These are phyloP conservation scores for Caranx ignobilis DNA, from an alignment of 2,113 vertebrate species.

Conservation along the genomic window DNA sequence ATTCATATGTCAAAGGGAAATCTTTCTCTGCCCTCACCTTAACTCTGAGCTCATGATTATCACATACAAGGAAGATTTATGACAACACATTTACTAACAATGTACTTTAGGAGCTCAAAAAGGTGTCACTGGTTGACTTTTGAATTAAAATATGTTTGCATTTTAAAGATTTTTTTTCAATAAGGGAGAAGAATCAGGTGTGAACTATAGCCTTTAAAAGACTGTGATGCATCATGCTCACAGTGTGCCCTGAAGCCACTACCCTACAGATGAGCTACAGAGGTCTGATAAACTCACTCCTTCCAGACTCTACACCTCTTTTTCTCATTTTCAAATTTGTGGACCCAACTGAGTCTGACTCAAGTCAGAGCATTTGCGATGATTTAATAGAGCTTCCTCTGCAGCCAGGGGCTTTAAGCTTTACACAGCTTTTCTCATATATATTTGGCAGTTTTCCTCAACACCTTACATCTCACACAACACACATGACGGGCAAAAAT, in stretches of 20 bases:
- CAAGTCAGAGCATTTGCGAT: conserved; percentile 13
- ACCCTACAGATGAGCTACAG: neutral
- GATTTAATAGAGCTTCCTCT: conserved; percentile 8
- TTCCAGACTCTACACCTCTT: neutral
- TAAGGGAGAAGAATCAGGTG: neutral
- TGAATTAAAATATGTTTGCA: neutral
- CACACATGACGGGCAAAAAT: neutral
- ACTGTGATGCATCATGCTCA: too few species aligned
- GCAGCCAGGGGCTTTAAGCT: neutral
- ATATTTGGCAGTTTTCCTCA: neutral
- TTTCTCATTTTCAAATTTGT: neutral
- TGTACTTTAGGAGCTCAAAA: neutral
- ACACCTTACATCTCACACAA: neutral
- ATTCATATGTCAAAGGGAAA: neutral
- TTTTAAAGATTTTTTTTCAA: neutral
- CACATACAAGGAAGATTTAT: neutral
- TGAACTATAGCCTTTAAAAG: neutral
- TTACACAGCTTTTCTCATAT: neutral
- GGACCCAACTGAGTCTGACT: neutral
- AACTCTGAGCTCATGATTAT: neutral
- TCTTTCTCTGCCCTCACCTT: neutral
- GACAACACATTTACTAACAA: too few species aligned
- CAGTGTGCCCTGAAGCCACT: neutral
- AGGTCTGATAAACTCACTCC: neutral
- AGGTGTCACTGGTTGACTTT: too few species aligned